These are phyloP conservation scores for Hirundichthys speculiger DNA, from an alignment of 2,113 vertebrate species.

Conservation along the genomic window DNA sequence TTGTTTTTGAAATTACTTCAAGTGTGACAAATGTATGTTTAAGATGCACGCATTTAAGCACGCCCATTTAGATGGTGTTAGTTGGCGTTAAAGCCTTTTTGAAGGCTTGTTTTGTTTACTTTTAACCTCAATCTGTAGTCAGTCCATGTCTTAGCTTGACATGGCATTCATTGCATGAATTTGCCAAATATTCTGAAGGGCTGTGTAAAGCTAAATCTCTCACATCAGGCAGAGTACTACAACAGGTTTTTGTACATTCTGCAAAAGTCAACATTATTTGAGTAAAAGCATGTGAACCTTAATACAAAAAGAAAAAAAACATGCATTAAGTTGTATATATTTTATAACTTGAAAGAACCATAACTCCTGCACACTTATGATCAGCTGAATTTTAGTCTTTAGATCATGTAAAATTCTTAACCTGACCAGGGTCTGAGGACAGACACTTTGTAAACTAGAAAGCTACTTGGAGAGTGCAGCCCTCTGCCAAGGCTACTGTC, in stretches of 20 bases:
- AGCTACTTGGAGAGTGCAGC: too few species aligned
- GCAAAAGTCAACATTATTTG: neutral
- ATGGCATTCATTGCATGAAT: slow-evolving; percentile 6
- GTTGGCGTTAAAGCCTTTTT: slow-evolving; percentile 14
- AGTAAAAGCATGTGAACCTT: too few species aligned
- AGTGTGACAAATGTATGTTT: slow-evolving; percentile 29
- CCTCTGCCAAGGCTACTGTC: too few species aligned
- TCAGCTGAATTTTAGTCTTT: too few species aligned
- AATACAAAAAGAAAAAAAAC: too few species aligned
- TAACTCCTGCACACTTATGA: too few species aligned
- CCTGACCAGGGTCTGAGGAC: neutral
- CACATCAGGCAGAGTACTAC: neutral
- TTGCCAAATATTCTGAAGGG: neutral
- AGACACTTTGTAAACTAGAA: too few species aligned
- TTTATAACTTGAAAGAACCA: too few species aligned
- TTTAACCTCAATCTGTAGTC: slow-evolving; percentile 10
- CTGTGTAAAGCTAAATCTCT: neutral
- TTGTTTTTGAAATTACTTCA: slow-evolving; percentile 22
- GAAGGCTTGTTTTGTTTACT: slow-evolving; percentile 23
- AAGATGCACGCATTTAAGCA: slow-evolving; percentile 24
- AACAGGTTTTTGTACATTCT: neutral
- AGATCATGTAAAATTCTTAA: too few species aligned
- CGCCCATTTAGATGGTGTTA: slow-evolving; percentile 14
- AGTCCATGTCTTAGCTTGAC: slow-evolving; percentile 8
- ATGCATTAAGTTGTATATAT: too few species aligned